These are phyloP conservation scores for Xestia rhomboidea DNA, from an alignment of 2,888 invertebrate species.

Conservation along the genomic window DNA sequence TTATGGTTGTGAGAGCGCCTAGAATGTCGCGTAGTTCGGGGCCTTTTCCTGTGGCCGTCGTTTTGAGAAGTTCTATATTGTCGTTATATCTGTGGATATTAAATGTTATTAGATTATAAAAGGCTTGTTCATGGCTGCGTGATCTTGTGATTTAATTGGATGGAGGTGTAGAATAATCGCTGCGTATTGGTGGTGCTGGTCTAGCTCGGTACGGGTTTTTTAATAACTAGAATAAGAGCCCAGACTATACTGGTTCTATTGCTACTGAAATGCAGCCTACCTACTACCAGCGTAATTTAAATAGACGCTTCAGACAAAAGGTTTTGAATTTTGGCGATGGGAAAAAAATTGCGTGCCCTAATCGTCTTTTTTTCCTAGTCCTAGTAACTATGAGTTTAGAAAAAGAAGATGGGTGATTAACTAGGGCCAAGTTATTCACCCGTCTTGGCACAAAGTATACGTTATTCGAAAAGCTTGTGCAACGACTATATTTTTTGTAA, in stretches of 20 bases:
- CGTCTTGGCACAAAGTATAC: not conserved
- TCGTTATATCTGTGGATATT: constrained; percentile 78
- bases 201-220: not conserved
- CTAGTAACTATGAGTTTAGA: too few relatives aligned
- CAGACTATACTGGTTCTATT: not conserved
- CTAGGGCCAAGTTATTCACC: too few relatives aligned
- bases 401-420: too few relatives aligned
- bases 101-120: constrained; percentile 3
- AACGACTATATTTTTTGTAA: not conserved
- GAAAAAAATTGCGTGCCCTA: too few relatives aligned
- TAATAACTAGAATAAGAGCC: not conserved
- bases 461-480: not conserved
- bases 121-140: not conserved
- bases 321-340: too few relatives aligned
- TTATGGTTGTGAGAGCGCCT: constrained; percentile 93
- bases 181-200: not conserved
- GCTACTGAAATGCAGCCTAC: not conserved
- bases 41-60: constrained; percentile 73
- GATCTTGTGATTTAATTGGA: not conserved
- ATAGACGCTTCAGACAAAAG: not conserved
- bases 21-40: constrained; percentile 88
- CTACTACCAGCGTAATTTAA: not conserved
- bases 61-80: constrained; percentile 74
- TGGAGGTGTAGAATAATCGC: not conserved
- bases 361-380: too few relatives aligned